phyloP scores from a whole-genome alignment of 2,888 invertebrate species.

The Cyaniris semiargus region DNA sequence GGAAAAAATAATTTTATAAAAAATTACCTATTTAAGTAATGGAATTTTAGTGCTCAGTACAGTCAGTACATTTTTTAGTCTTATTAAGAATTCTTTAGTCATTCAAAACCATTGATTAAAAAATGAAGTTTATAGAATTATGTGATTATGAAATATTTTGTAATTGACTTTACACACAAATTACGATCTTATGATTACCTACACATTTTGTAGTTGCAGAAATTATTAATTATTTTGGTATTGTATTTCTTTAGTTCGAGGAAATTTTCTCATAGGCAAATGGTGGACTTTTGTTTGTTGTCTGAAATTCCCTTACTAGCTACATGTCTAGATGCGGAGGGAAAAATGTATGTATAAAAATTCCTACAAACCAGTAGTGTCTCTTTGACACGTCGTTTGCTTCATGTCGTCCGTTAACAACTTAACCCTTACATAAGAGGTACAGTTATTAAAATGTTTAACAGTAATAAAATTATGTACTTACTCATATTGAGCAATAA shows the following conservation, averaged over 20 bases:
- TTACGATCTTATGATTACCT: background rate
- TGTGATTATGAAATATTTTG: background rate
- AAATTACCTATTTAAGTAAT: background rate
- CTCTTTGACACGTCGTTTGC: no score
- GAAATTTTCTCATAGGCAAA: no score
- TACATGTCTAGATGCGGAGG: no score
- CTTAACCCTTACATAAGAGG: no score
- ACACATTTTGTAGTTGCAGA: background rate
- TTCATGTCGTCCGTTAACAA: no score
- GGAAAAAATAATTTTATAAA: background rate
- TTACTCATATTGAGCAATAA: background rate
- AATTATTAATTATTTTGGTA: background rate
- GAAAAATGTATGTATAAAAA: no score
- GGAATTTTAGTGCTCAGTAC: background rate
- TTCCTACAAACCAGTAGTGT: no score
- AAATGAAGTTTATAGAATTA: background rate
- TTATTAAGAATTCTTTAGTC: background rate
- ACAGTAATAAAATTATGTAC: background rate
- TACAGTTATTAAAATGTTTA: no score
- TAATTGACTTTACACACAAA: background rate
- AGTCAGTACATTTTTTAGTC: background rate
- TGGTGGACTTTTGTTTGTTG: no score
- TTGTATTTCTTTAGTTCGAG: background rate
- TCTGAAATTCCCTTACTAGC: background rate
- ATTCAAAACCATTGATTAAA: background rate